phyloP scores from a whole-genome alignment of 2,888 invertebrate genomes.

The Matsumyia berberina region DNA sequence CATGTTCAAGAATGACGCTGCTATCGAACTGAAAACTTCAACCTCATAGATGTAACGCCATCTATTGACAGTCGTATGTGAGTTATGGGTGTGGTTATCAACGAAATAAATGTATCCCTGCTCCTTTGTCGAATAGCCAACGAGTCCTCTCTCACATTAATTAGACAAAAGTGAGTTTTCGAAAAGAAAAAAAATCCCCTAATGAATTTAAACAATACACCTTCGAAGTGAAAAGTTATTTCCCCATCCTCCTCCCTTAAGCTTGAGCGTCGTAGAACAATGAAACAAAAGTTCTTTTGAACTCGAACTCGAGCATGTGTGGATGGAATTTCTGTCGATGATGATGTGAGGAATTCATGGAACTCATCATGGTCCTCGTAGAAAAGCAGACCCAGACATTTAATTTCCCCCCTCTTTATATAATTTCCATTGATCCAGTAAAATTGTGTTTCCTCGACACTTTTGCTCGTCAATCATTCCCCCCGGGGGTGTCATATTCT shows the following conservation, averaged over 20 bases:
- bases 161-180: slow-evolving; percentile 48
- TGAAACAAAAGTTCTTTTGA: slow-evolving; percentile 43
- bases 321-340: slow-evolving; percentile 7
- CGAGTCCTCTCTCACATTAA: slow-evolving; percentile 30
- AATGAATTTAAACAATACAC: slow-evolving; percentile 56
- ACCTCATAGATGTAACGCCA: neutral
- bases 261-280: slow-evolving; percentile 1
- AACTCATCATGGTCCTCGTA: slow-evolving; percentile 12
- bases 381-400: slow-evolving; percentile 11
- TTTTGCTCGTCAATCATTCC: neutral
- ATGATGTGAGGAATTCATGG: slow-evolving; percentile 17
- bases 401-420: slow-evolving; percentile 44
- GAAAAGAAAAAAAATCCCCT: neutral
- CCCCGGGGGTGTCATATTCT: slow-evolving; percentile 36
- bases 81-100: too few relatives aligned
- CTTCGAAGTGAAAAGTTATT: slow-evolving; percentile 34
- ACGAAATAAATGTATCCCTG: slow-evolving; percentile 9
- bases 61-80: neutral
- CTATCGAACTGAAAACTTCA: too few relatives aligned
- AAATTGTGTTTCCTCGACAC: slow-evolving; percentile 27
- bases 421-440: slow-evolving; percentile 62
- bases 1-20: too few relatives aligned
- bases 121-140: neutral
- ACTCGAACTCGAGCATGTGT: slow-evolving; percentile 4
- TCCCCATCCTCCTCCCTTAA: neutral